Base-by-base conservation (phyloP, 2,113 vertebrate species). In the Typhlomys cinereus region DNA sequence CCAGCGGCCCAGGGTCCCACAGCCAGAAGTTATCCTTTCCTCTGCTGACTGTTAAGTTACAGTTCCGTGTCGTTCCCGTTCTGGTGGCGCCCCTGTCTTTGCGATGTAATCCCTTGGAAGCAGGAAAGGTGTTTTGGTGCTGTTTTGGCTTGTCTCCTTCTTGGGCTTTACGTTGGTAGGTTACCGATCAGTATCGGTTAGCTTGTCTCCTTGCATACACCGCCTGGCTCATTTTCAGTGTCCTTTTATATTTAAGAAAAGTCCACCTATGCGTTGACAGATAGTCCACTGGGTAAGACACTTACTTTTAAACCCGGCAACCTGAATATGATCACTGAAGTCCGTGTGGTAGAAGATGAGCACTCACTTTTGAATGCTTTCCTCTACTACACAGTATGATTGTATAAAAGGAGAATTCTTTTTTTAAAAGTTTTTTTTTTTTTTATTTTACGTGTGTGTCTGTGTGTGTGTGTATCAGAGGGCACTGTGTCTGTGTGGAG, bases 231-330 rank as follows among this genome's bases (percentile, higher is more conserved):
- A 85, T 80, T 84, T 66, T 62, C 44, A 69, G 13, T 44, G 6
- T 67, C 46, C 85, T 93, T 78, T 62, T 0, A 69, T 50, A 36
- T 46, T 67, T 81, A 59, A 86, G 74, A 71, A 78, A 89, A 92
- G 85, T 14, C 89, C 61, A 79, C 21, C 64, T 81, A 18, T n/a
- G n/a, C n/a, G n/a, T n/a, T n/a, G n/a, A n/a, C n/a, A n/a, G n/a
- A n/a, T n/a, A n/a, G n/a, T n/a, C n/a, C n/a, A n/a, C n/a, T n/a
- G n/a, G n/a, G n/a, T n/a, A n/a, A n/a, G n/a, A n/a, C n/a, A n/a
- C n/a, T n/a, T n/a, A n/a, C n/a, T n/a, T n/a, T n/a, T n/a, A n/a
- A n/a, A n/a, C n/a, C n/a, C n/a, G n/a, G n/a, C n/a, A n/a, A n/a
- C n/a, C n/a, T n/a, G n/a, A n/a, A n/a, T n/a, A n/a, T n/a, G n/a